Base-by-base conservation (phyloP, 1,140 invertebrate species). In the Apis cerana region DNA sequence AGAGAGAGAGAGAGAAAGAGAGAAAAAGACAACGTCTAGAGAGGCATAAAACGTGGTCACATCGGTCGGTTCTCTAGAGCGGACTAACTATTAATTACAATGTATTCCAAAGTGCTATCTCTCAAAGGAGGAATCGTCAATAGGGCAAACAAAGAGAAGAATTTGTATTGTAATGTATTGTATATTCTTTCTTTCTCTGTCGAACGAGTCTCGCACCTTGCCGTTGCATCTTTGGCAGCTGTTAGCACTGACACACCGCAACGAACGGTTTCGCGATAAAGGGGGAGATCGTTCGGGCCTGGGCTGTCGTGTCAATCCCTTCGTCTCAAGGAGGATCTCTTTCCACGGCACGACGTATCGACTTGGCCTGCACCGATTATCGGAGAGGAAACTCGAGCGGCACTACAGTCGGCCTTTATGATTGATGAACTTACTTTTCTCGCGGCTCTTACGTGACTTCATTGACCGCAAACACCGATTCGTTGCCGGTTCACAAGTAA, bases 401-500 rank as follows among this genome's bases (percentile, higher is more conserved):
- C 84, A 67, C 79, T 88, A 88, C 83, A 59, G 77, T 69, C 77
- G 69, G 43, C 64, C 61, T 82, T 48, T 80, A 54, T 23, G 75
- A 71, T 79, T 82, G 58, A 78, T 69, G 58, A 74, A 93, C 93
- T 93, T 90, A 93, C 93, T 92, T 91, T 93, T 94, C 69, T 93
- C 93, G 43, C 90, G 92, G 70, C 90, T 92, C 89, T 93, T 93
- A 72, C 92, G 92, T 56, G 91, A 88, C 86, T 93, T 93, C 90
- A 92, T 91, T 83, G 86, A 83, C 61, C 69, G 84, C 43, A 58
- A 59, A n/a, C 71, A 74, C 71, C 71, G 71, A n/a, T 75, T 58
- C 70, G 54, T 52, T 21, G 54, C 11, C 68, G 84, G 70, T 74
- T 70, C 59, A 75, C 54, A 21, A 85, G 68, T 74, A 61, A 76